Conservation (phyloP, 2,113 vertebrate species). For the Perccottus glenii region DNA sequence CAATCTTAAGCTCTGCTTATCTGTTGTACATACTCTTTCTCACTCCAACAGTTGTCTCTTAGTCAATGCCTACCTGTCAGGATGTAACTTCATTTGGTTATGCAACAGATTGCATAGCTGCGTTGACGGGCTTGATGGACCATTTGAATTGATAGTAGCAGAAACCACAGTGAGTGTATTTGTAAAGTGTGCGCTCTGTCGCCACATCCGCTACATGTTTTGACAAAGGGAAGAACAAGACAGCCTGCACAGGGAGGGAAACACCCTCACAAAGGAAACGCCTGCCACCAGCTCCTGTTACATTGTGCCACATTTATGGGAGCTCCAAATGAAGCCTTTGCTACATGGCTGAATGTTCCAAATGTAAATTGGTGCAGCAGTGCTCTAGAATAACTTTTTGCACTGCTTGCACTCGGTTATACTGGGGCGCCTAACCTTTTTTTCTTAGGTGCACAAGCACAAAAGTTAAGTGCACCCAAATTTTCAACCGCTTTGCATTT, state of each 20-base stretch:
- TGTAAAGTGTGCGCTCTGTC: slow-evolving; percentile 56
- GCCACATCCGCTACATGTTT: slow-evolving; percentile 71
- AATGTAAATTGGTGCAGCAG: too few species aligned
- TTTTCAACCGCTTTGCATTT: too few species aligned
- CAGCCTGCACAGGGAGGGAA: slow-evolving; percentile 51
- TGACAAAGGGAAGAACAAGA: slow-evolving; percentile 62
- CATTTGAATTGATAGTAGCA: slow-evolving; percentile 34
- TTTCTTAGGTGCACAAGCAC: too few species aligned
- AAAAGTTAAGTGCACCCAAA: too few species aligned
- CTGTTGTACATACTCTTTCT: background rate
- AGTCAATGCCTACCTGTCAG: slow-evolving; percentile 4
- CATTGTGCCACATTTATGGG: slow-evolving; percentile 5
- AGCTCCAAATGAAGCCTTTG: too few species aligned
- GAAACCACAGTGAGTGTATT: slow-evolving; percentile 55
- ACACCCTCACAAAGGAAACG: slow-evolving; percentile 67
- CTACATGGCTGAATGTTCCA: too few species aligned
- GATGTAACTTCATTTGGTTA: slow-evolving; percentile 29
- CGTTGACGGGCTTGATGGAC: slow-evolving; percentile 34
- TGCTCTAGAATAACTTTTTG: too few species aligned
- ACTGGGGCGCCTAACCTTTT: too few species aligned
- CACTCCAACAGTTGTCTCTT: slow-evolving; percentile 16
- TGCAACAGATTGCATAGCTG: slow-evolving; percentile 22
- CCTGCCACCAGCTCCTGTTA: slow-evolving; percentile 44
- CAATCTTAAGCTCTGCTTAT: background rate
- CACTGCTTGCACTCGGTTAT: too few species aligned